Evolutionary conservation across 2,113 vertebrate species (phyloP).

Genomic region (Hippocampus abdominalis): DNA sequence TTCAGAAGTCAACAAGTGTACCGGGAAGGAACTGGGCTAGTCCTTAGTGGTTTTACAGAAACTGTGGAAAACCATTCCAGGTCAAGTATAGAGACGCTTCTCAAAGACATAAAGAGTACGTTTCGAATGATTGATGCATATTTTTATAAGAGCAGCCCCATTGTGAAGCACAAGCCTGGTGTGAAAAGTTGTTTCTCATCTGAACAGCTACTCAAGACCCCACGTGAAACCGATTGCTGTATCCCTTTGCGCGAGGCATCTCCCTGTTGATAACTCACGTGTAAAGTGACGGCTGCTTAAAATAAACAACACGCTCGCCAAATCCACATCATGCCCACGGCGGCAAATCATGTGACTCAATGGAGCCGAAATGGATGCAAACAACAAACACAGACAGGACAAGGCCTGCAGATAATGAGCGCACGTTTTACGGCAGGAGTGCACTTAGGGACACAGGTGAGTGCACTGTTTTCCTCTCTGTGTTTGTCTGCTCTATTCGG

Average conservation of each 20-base stretch:
- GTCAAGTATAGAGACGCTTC: no score
- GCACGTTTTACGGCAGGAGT: neutral
- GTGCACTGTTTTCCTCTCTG: constrained; percentile 17
- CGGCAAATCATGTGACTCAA: neutral
- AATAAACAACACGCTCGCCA: neutral
- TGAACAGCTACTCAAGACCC: no score
- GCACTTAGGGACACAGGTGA: neutral
- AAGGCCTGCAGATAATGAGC: neutral
- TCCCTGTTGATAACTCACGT: neutral
- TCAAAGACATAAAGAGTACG: no score
- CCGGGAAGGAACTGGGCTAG: no score
- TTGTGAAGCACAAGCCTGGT: no score
- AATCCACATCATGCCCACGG: neutral
- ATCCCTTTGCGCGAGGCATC: neutral
- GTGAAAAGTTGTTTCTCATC: no score
- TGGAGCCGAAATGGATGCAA: neutral
- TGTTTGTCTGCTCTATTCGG: constrained; percentile 44
- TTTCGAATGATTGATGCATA: no score
- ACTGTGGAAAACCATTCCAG: no score
- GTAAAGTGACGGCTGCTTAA: neutral
- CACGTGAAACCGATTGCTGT: no score
- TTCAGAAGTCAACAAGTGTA: no score
- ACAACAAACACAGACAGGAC: neutral
- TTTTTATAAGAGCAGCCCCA: no score
- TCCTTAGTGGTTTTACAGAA: no score